A percentile compares a stretch with the other conserved stretches of the same genome.
Conservation (phyloP, 2,797 vertebrate species). For the Phataginus tricuspis region DNA sequence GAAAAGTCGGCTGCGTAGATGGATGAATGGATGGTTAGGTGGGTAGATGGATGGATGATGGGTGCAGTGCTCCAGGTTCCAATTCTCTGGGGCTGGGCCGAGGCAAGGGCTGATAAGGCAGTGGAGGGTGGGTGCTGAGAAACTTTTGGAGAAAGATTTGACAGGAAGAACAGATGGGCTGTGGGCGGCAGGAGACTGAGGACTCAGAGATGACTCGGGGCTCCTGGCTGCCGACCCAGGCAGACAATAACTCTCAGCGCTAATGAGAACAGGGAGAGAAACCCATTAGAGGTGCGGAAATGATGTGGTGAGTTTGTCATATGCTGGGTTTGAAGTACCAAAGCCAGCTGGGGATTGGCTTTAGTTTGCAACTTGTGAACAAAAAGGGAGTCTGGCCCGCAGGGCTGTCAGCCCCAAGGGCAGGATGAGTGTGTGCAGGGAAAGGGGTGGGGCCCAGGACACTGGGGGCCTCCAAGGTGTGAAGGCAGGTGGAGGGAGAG, state of each 20-base stretch:
- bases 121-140: background rate
- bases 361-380: conserved; percentile 5
- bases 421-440: background rate
- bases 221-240: conserved; percentile 68
- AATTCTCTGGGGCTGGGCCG: background rate
- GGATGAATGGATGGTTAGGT: background rate
- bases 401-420: background rate
- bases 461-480: background rate
- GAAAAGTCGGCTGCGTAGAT: background rate
- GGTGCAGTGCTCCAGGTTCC: background rate
- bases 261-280: conserved; percentile 71
- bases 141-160: conserved; percentile 49
- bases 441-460: background rate
- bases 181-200: conserved; percentile 60
- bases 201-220: conserved; percentile 68
- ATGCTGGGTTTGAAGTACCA: background rate
- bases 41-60: background rate
- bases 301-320: conserved; percentile 8
- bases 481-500: background rate
- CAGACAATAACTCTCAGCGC: conserved; percentile 53
- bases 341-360: conserved; percentile 18
- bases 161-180: conserved; percentile 71
- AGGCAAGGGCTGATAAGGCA: background rate
- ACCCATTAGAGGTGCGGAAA: conserved; percentile 9
- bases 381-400: background rate